Evolutionary conservation across 2,797 vertebrate species (phyloP).

Genomic region (Macroramphosus scolopax): DNA sequence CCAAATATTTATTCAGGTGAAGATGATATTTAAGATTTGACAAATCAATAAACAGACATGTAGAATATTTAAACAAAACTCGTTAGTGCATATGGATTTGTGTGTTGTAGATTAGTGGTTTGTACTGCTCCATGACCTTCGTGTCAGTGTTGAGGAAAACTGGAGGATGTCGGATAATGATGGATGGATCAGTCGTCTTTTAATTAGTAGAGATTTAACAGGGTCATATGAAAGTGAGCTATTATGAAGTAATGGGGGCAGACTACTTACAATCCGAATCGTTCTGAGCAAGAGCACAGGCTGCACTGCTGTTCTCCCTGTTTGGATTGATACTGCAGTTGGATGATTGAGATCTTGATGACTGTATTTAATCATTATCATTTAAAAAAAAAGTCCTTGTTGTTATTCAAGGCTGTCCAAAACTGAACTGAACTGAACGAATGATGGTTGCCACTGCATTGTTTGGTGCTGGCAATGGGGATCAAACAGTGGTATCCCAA

Average conservation of each 20-base stretch:
- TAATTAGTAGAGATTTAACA: slow-evolving; percentile 33
- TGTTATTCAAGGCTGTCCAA: no score
- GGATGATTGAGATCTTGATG: slow-evolving; percentile 9
- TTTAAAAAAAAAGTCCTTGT: no score
- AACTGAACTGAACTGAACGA: no score
- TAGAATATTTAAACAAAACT: no score
- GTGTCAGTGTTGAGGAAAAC: slow-evolving; percentile 22
- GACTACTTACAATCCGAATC: slow-evolving; percentile 8
- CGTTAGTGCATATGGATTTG: slow-evolving; percentile 1
- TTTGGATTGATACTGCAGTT: slow-evolving; percentile 8
- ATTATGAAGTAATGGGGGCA: slow-evolving; percentile 20
- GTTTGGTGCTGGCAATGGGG: no score
- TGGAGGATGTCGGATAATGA: slow-evolving; percentile 18
- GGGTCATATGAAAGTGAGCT: slow-evolving; percentile 39
- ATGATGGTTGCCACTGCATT: no score
- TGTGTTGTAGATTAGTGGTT: slow-evolving; percentile 1
- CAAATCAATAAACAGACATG: no score
- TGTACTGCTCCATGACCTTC: slow-evolving; percentile 18
- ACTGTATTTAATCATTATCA: no score
- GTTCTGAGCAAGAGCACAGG: slow-evolving; percentile 7
- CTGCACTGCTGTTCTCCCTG: neutral
- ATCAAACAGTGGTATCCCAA: no score
- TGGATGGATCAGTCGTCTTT: slow-evolving; percentile 28
- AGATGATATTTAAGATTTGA: no score
- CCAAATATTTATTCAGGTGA: no score